Percentiles rank a stretch among this genome's conserved stretches.
Evolutionary conservation across 2,797 vertebrate species (phyloP).

Genomic region (Taeniopygia guttata): DNA sequence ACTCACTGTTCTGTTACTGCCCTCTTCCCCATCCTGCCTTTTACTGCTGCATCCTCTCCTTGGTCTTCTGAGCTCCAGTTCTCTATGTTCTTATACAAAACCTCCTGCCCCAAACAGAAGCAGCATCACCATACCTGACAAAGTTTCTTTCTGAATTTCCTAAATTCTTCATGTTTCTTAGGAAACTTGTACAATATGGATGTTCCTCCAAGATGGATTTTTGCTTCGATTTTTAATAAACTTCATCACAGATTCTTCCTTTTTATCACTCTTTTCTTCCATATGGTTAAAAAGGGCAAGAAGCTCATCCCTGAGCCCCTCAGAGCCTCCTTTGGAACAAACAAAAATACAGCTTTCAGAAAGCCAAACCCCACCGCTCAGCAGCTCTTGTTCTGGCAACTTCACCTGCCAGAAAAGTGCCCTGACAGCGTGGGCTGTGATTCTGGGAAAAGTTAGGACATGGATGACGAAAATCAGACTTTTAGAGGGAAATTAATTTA

Average conservation of each 20-base stretch:
- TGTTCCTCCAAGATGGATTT: not conserved
- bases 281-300: not conserved
- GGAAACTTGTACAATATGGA: not conserved
- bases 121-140: not conserved
- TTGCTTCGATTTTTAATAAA: not conserved
- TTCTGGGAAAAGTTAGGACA: not conserved
- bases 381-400: not conserved
- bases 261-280: not conserved
- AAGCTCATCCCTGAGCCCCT: not conserved
- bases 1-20: rapidly evolving
- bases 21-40: not conserved
- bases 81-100: not conserved
- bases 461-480: not conserved
- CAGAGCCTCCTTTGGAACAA: rapidly evolving
- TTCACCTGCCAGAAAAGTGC: not conserved
- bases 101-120: rapidly evolving
- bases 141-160: not conserved
- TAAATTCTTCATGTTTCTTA: not conserved
- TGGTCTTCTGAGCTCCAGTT: not conserved
- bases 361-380: not conserved
- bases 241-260: not conserved
- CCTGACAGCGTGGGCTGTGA: rapidly evolving
- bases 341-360: not conserved
- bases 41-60: not conserved
- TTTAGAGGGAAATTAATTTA: not conserved